Base-by-base conservation (phyloP, 2,888 invertebrate species). In the Halictus quadricinctus region DNA sequence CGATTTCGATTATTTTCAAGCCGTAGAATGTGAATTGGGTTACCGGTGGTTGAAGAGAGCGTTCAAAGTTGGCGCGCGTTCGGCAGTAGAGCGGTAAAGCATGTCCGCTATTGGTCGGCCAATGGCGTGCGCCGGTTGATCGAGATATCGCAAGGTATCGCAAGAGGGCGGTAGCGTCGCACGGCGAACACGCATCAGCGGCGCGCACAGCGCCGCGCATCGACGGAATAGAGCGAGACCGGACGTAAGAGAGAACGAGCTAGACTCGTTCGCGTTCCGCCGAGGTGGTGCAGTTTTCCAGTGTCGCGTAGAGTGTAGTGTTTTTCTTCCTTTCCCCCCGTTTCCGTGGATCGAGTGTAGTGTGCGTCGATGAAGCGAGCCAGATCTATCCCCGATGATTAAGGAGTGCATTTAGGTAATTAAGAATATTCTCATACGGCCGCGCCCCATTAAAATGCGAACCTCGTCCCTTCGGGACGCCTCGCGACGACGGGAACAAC, bases 371-470 rank as follows among this genome's bases (percentile, higher is more conserved):
- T 93, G 92, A 91, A 88, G 91, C 90, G 88, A 90, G 88, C 88
- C 90, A 88, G 90, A 87, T 86, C 87, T 74, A 84, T 81, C 79
- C 89, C 89, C 89, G 88, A 92, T 93, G 92, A 92, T 89, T 91
- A 88, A 92, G 88, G 90, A 92, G 93, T 91, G 92, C 90, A 92
- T 92, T 90, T 92, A 93, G 93, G 93, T 93, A 93, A 93, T 88
- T 88, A 86, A 70, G 60, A 83, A 81, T 81, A 72, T 72, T 80
- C 70, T 79, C 29, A n/a, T 79, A 79, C 81, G 86, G 83, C 88
- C 88, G 90, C 89, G 88, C 85, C 87, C 85, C 85, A 81, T 76
- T 86, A 82, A 84, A 84, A 81, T 78, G 75, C 80, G 81, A 80
- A 69, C 29, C 74, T 66, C 74, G 81, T 70, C 46, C 79, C 43